A percentile compares a stretch with the other conserved stretches of the same genome.
Conservation (phyloP, 2,797 vertebrate genomes). For the Peromyscus attwateri region DNA sequence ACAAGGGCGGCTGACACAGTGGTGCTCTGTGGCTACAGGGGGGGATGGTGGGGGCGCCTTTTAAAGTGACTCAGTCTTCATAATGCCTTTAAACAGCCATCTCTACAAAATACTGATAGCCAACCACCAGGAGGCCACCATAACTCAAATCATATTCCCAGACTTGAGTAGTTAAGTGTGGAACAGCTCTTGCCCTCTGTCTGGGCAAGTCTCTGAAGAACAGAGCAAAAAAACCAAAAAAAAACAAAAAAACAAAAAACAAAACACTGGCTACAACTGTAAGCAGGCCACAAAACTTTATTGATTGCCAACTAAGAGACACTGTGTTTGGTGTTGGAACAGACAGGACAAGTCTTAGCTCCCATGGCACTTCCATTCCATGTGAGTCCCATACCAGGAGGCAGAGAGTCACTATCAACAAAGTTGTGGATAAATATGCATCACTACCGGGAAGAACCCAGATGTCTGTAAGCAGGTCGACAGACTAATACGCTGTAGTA, state of each 20-base stretch:
- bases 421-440: background rate
- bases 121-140: background rate
- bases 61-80: background rate
- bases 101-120: background rate
- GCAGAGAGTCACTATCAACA: background rate
- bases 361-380: background rate
- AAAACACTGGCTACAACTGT: background rate
- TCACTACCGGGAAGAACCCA: background rate
- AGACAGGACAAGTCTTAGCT: background rate
- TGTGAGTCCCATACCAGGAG: background rate
- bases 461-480: background rate
- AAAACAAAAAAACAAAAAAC: background rate
- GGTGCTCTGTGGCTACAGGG: background rate
- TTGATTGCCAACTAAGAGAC: background rate
- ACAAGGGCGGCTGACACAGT: background rate
- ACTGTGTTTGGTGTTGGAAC: background rate
- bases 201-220: background rate
- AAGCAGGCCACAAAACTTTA: background rate
- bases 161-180: accelerated
- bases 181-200: background rate
- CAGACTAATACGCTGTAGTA: background rate
- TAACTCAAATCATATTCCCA: background rate
- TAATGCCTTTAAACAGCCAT: background rate
- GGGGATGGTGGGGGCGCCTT: background rate
- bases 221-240: background rate